Evolutionary conservation across 2,113 vertebrate genomes (phyloP).

Genomic region (Corythaixoides concolor): DNA sequence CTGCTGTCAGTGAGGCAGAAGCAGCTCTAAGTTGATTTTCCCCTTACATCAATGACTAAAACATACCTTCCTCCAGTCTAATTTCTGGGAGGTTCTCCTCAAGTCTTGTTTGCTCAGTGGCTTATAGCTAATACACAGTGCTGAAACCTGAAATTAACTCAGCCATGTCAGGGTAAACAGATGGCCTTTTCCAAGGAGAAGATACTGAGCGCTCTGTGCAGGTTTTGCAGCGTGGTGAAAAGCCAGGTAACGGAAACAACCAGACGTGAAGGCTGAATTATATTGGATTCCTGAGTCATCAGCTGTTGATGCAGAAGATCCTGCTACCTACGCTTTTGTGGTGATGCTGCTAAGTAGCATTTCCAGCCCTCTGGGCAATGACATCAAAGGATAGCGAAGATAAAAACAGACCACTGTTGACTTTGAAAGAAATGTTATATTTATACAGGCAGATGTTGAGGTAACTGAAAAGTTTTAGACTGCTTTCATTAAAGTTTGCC

Average conservation of each 20-base stretch:
- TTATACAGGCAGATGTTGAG: conserved; percentile 24
- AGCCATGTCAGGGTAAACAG: neutral
- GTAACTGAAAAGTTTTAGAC: neutral
- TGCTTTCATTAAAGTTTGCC: neutral
- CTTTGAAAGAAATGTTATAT: conserved; percentile 18
- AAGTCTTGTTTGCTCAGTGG: neutral
- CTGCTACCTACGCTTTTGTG: neutral
- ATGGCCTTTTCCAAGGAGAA: conserved; percentile 3
- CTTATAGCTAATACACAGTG: neutral
- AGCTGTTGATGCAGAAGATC: conserved; percentile 34
- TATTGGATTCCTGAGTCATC: conserved; percentile 12
- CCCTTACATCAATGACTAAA: neutral
- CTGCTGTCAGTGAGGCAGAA: neutral
- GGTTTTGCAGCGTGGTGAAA: neutral
- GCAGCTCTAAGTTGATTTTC: neutral
- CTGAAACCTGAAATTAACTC: neutral
- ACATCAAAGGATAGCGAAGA: conserved; percentile 9
- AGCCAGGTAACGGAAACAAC: conserved; percentile 25
- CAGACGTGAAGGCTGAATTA: neutral
- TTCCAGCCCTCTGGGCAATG: conserved; percentile 48
- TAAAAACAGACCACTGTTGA: conserved; percentile 39
- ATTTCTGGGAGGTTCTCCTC: neutral
- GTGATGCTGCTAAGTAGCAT: conserved; percentile 24
- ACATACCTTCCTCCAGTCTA: neutral
- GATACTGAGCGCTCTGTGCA: neutral